Percentiles rank a stretch among this genome's conserved stretches.
These are phyloP conservation scores for Drosophila leontia DNA, from an alignment of 1,140 invertebrate genomes.

Conservation along the genomic window DNA sequence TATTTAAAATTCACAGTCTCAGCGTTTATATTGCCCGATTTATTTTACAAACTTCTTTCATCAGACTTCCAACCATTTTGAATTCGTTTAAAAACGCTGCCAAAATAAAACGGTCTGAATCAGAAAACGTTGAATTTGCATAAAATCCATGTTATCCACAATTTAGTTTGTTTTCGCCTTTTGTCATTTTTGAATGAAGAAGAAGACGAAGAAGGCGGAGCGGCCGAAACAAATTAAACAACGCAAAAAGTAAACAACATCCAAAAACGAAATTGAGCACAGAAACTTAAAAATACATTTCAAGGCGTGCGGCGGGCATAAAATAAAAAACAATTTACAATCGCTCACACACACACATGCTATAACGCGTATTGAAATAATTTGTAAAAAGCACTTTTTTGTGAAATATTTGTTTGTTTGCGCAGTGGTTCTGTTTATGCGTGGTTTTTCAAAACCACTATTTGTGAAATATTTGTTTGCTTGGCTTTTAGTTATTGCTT, in stretches of 20 bases:
- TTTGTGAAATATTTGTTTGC: constrained; percentile 28
- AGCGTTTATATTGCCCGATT: not conserved
- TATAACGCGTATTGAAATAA: constrained; percentile 26
- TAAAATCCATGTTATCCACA: constrained; percentile 55
- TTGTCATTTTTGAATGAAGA: constrained; percentile 45
- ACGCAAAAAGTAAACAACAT: constrained; percentile 81
- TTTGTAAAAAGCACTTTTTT: constrained; percentile 45
- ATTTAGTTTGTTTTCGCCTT: constrained; percentile 58
- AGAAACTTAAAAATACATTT: constrained; percentile 82
- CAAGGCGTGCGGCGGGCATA: constrained; percentile 67
- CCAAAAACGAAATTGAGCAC: constrained; percentile 68
- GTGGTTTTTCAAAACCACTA: constrained; percentile 5
- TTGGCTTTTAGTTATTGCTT: constrained; percentile 5
- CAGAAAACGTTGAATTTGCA: constrained; percentile 46
- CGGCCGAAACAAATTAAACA: constrained; percentile 68
- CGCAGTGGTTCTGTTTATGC: constrained; percentile 4
- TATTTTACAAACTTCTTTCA: constrained; percentile 35
- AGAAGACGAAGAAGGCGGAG: constrained; percentile 32
- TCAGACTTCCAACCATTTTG: constrained; percentile 30
- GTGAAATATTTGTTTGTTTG: constrained; percentile 39
- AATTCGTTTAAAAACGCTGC: constrained; percentile 37
- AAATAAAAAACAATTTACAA: constrained; percentile 67
- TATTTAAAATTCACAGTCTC: constrained; percentile 7
- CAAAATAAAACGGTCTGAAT: constrained; percentile 46
- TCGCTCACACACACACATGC: constrained; percentile 14